Conservation (phyloP, 2,888 invertebrate genomes). For the Brachylomia viminalis region DNA sequence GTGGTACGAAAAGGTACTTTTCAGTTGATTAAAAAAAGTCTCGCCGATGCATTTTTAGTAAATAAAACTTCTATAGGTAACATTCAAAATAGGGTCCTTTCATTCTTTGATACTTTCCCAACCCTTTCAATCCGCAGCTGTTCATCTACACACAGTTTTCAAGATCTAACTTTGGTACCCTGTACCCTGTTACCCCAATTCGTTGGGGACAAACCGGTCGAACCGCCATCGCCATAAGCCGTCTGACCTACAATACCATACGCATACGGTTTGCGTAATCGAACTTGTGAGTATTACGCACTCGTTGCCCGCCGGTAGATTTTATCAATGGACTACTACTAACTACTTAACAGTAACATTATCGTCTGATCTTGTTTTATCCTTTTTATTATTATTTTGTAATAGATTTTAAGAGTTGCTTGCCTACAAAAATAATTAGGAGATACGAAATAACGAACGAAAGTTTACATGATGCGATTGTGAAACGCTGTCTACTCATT, state of each 20-base stretch:
- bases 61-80: not conserved
- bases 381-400: conserved; percentile 49
- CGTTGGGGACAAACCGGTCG: conserved; percentile 76
- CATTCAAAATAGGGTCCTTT: not conserved
- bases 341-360: conserved; percentile 35
- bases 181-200: conserved; percentile 45
- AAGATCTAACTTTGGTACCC: conserved; percentile 54
- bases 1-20: too few relatives aligned
- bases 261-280: conserved; percentile 75
- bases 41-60: too few relatives aligned
- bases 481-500: conserved; percentile 15
- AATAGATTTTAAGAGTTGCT: conserved; percentile 3
- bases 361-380: conserved; percentile 37
- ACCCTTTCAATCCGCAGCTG: conserved; percentile 22
- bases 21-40: too few relatives aligned
- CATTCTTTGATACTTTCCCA: not conserved
- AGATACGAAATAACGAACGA: conserved; percentile 20
- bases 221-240: conserved; percentile 72
- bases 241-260: conserved; percentile 83
- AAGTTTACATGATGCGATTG: conserved; percentile 9
- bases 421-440: conserved; percentile 19
- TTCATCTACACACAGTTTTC: conserved; percentile 8
- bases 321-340: conserved; percentile 77
- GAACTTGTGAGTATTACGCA: conserved; percentile 57
- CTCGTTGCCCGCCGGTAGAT: conserved; percentile 65